phyloP scores from a whole-genome alignment of 2,888 invertebrate genomes.

The Acanthococcus lagerstroemiae region DNA sequence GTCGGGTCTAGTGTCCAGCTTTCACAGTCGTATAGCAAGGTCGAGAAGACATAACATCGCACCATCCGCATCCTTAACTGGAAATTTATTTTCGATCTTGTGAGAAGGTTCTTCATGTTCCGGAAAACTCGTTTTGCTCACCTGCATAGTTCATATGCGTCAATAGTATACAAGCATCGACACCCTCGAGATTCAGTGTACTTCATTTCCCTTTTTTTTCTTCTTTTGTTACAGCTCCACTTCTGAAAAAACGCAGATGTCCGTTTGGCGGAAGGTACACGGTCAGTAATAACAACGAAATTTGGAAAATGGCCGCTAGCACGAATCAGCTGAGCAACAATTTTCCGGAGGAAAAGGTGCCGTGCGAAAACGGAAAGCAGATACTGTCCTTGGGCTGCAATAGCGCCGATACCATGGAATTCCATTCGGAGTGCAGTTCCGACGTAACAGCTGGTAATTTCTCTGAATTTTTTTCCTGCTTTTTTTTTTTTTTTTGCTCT shows the following conservation, averaged over 20 bases:
- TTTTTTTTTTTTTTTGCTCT: too few species aligned
- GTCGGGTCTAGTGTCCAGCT: too few species aligned
- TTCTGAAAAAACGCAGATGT: conserved; percentile 53
- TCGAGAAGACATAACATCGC: too few species aligned
- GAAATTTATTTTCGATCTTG: too few species aligned
- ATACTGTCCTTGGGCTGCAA: conserved; percentile 37
- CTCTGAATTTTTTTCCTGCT: too few species aligned
- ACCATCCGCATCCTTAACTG: too few species aligned
- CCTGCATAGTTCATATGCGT: too few species aligned
- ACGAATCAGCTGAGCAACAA: conserved; percentile 42
- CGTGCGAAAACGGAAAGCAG: conserved; percentile 32
- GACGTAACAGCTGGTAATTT: conserved; percentile 40
- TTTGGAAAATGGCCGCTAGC: conserved; percentile 46
- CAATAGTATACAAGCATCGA: too few species aligned
- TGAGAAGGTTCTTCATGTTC: too few species aligned
- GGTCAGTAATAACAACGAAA: conserved; percentile 47
- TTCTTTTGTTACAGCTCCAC: conserved; percentile 48
- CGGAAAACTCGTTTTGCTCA: too few species aligned
- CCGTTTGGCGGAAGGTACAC: conserved; percentile 59
- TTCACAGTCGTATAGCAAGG: too few species aligned
- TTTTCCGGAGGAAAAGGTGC: conserved; percentile 34
- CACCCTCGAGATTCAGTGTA: too few species aligned
- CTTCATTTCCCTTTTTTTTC: background rate
- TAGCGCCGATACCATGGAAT: conserved; percentile 40
- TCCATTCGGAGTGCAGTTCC: conserved; percentile 40